Evolutionary conservation across 2,797 vertebrate species (phyloP).

Genomic region (Dendrocincla tyrannina): DNA sequence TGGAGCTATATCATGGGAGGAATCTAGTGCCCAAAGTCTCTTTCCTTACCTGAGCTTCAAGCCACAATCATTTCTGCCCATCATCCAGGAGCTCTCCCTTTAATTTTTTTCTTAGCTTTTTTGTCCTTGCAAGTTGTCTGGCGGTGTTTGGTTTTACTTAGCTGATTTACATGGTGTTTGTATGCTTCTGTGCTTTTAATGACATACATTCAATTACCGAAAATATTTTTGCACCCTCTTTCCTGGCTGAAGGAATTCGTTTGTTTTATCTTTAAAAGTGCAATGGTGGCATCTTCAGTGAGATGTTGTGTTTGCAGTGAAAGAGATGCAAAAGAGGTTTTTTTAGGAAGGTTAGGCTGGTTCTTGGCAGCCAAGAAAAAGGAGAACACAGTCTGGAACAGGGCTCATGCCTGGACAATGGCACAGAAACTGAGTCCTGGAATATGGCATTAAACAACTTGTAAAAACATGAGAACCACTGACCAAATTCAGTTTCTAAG

Average conservation of each 20-base stretch:
- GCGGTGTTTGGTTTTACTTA: neutral
- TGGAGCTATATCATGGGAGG: neutral
- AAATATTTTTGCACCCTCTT: neutral
- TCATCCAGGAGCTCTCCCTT: neutral
- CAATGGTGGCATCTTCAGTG: neutral
- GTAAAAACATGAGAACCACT: neutral
- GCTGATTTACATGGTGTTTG: neutral
- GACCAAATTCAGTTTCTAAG: neutral
- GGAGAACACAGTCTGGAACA: neutral
- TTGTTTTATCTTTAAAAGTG: neutral
- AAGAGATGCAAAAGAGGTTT: neutral
- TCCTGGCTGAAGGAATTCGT: neutral
- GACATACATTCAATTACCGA: neutral
- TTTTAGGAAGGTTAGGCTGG: neutral
- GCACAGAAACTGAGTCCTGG: neutral
- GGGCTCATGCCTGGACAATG: fast-evolving
- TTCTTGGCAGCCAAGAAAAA: neutral
- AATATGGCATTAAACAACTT: neutral
- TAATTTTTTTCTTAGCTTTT: neutral
- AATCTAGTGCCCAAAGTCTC: neutral
- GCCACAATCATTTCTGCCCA: neutral
- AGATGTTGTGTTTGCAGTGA: neutral
- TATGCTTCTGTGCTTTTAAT: neutral
- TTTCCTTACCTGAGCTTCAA: neutral
- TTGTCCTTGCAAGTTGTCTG: neutral